Conservation (phyloP, 2,888 invertebrate species). For the Epistrophe eligans region DNA sequence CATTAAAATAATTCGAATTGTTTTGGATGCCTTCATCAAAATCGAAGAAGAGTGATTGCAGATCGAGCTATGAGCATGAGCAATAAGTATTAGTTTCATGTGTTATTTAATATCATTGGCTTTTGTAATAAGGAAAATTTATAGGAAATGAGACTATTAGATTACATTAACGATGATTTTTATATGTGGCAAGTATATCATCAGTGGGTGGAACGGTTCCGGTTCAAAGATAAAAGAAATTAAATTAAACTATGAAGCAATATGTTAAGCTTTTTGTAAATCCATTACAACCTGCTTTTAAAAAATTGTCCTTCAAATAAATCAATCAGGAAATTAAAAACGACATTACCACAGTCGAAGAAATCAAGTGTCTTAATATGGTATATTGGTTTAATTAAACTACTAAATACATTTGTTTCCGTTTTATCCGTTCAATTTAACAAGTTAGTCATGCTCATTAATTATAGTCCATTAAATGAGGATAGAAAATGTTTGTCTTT, state of each 20-base stretch:
- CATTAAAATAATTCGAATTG: constrained; percentile 50
- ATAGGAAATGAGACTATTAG: constrained; percentile 24
- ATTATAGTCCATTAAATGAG: not conserved
- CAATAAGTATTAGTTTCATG: not conserved
- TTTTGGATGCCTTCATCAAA: constrained; percentile 4
- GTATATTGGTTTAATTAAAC: not conserved
- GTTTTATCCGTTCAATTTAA: no score
- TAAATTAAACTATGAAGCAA: not conserved
- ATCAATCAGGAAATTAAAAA: constrained; percentile 9
- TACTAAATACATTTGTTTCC: not conserved
- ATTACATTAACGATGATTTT: constrained; percentile 12
- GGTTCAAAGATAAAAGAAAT: not conserved
- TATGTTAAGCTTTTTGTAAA: not conserved
- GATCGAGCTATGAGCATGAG: constrained; percentile 8
- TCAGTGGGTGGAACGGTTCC: constrained; percentile 38
- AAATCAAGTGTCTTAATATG: not conserved
- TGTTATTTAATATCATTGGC: constrained; percentile 61
- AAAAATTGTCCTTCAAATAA: constrained; percentile 5
- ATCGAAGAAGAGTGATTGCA: constrained; percentile 41
- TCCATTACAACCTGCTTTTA: not conserved
- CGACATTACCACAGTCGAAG: not conserved
- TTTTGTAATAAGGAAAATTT: constrained; percentile 26
- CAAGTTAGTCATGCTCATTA: not conserved
- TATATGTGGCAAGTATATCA: constrained; percentile 10
- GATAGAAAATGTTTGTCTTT: constrained; percentile 7